Base-by-base conservation (phyloP, 2,797 vertebrate genomes). In the Sebastes hubbsi region DNA sequence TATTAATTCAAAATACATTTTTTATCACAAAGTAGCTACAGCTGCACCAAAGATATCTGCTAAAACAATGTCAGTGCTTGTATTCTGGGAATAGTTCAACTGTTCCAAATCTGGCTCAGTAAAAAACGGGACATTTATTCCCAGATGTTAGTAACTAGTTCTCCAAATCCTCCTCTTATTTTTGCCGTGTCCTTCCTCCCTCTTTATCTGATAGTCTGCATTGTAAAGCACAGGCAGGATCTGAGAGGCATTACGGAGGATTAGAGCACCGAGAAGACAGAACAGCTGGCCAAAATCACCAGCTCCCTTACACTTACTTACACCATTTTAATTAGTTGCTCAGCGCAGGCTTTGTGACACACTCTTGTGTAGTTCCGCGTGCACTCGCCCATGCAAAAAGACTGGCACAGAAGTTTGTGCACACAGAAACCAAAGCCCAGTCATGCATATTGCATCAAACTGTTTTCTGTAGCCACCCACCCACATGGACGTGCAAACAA, bases 201-300 rank as follows among this genome's bases (percentile, higher is more conserved):
- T 49, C 20, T 71, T 59, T 16, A 38, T 88, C 72, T 81, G 80
- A 81, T 86, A 34, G 65, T 83, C 64, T 72, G 62, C 16, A 22
- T 62, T 60, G 62, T 80, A 67, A 83, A 78, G 63, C 54, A 36
- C 72, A 54, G 71, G 66, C 75, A 24, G 83, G 88, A 89, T 93
- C 86, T 84, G 65, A 84, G 87, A 80, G 77, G 73, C 77, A 80
- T 87, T 79, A 77, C 18, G 4, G 54, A 14, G 46, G 84, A 91
- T 89, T 85, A 88, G 72, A 86, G 84, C 74, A 5, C 59, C 38
- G 20, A 88, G 68, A 88, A 88, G 82, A 86, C 80, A 72, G 71
- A 93, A 89, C 92, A 94, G 84, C 92, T 93, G 92, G 88, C 72
- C 72, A 79, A 74, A 88, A 88, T 85, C 82, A 87, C 75, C 83